Conservation (phyloP, 2,113 vertebrate species). For the Cromileptes altivelis region DNA sequence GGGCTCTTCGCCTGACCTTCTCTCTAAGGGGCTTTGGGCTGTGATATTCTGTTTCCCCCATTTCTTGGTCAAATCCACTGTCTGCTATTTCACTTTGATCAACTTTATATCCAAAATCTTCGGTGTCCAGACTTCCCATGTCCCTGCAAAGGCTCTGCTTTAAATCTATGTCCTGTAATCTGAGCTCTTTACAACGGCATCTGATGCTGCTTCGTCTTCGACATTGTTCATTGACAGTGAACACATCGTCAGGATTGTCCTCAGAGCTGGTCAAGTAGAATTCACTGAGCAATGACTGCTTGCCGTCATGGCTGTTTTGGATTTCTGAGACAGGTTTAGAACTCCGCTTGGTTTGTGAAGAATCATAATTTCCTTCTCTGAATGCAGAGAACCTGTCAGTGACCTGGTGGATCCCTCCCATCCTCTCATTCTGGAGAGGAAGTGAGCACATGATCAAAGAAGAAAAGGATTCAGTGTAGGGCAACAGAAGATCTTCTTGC, state of each 20-base stretch:
- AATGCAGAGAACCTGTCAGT: conserved; percentile 45
- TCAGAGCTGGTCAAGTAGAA: conserved; percentile 69
- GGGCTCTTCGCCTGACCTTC: conserved; percentile 38
- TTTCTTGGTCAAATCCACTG: conserved; percentile 77
- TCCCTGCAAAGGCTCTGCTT: conserved; percentile 46
- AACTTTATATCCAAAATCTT: conserved; percentile 3
- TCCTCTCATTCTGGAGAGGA: conserved; percentile 67
- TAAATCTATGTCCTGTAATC: conserved; percentile 6
- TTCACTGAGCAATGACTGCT: conserved; percentile 16
- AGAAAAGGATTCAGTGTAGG: conserved; percentile 79
- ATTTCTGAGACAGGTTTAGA: conserved; percentile 48
- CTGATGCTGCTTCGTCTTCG: conserved; percentile 1
- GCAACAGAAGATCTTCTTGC: conserved; percentile 61
- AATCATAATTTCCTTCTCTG: conserved; percentile 61
- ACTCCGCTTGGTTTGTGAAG: conserved; percentile 51
- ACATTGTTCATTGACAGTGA: conserved; percentile 48
- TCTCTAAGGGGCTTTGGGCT: conserved; percentile 25
- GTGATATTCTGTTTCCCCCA: conserved; percentile 53
- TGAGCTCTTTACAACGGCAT: conserved; percentile 21
- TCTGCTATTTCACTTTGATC: conserved; percentile 73
- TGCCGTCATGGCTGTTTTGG: conserved; percentile 38
- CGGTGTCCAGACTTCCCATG: conserved; percentile 24
- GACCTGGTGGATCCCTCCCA: conserved; percentile 46
- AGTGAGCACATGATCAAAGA: conserved; percentile 77
- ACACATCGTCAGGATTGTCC: conserved; percentile 59